Evolutionary conservation across 2,113 vertebrate genomes (phyloP), one percentile per base, ranked within the genome.

Genomic region (Platysteira castanea): DNA sequence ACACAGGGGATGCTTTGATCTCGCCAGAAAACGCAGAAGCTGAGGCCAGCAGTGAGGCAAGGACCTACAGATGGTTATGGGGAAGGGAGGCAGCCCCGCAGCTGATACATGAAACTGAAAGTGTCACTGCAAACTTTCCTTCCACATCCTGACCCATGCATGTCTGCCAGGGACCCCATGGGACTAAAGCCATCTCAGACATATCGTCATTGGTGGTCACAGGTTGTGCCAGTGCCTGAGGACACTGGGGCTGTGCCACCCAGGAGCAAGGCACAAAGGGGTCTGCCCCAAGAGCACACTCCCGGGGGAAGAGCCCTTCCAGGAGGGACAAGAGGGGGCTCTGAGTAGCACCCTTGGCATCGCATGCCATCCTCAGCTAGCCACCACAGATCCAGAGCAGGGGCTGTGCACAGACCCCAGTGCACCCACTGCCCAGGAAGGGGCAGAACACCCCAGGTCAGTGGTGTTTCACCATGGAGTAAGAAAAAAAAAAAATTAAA

Each of bases 401-500:
- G 11, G 23, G 13, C 35, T 59, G 11, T 6, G 13, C 2, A 0
- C 64, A 42, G 31, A 75, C 2, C 46, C 16, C 37, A 41, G 60
- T 0, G 11, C 16, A 24, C 19, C 42, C 69, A 39, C 1, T 0
- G 1, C 39, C 41, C 3, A 2, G 26, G 37, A 83, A 90, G 18
- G 31, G 44, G 16, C 27, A 74, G 73, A 52, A 84, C 17, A 35
- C 10, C 4, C 14, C 27, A 23, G 7, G 26, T 8, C 44, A 27
- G 44, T 0, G 0, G 20, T 6, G 24, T 24, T 88, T 20, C 57
- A 67, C 41, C 3, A 2, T 2, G 0, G 9, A 31, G 19, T 27
- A 2, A 23, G 61, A 57, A 46, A 75, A 20, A 27, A 21, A 19
- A 33, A 18, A 33, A 4, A 7, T 15, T 31, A 68, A 73, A 47